These are phyloP conservation scores for Tortricodes alternella DNA, from an alignment of 2,888 invertebrate genomes.

Conservation along the genomic window DNA sequence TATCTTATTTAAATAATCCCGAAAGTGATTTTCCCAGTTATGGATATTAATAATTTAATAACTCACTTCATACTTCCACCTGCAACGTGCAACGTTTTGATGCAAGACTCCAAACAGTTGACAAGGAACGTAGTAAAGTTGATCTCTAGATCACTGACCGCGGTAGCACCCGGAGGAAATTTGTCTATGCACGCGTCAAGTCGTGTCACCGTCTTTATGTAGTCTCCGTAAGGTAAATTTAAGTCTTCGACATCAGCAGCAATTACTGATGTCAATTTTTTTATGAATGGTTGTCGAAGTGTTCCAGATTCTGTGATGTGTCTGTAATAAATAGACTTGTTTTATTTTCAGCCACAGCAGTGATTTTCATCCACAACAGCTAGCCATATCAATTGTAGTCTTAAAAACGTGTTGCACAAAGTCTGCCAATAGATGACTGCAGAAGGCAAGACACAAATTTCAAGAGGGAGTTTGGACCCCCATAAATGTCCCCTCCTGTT, in stretches of 20 bases:
- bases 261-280: constrained; percentile 46
- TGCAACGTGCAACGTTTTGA: constrained; percentile 42
- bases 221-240: constrained; percentile 38
- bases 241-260: constrained; percentile 27
- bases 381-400: no score
- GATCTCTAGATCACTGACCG: constrained; percentile 47
- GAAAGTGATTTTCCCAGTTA: no score
- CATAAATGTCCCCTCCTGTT: no score
- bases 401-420: no score
- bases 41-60: not conserved
- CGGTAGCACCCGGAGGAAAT: constrained; percentile 55
- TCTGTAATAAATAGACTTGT: constrained; percentile 43
- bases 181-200: constrained; percentile 62
- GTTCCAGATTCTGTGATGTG: constrained; percentile 51
- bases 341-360: not conserved
- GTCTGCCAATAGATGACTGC: no score
- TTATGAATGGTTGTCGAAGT: constrained; percentile 52
- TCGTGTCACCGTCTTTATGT: constrained; percentile 47
- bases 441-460: no score
- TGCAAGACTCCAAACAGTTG: constrained; percentile 47
- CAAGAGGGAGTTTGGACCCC: no score
- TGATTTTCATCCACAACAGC: not conserved
- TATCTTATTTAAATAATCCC: no score
- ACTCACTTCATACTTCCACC: not conserved
- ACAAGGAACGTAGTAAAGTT: constrained; percentile 47